Base-by-base conservation (phyloP, 2,113 vertebrate genomes). In the Antigone vipio region DNA sequence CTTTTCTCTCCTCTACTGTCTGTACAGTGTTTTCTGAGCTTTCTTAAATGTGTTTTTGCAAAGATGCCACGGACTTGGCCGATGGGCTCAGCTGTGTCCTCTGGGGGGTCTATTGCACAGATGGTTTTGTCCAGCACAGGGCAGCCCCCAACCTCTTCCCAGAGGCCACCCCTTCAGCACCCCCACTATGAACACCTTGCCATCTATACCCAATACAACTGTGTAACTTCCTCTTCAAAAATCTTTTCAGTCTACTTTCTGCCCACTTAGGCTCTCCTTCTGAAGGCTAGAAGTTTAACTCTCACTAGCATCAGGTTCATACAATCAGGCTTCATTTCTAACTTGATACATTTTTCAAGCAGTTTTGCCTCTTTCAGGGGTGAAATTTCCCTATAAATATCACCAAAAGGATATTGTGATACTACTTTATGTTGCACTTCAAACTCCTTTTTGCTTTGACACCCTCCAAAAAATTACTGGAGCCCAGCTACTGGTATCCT, bases 51-150 rank as follows among this genome's bases (percentile, higher is more conserved):
- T 11, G 3, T 52, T 66, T 83, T 77, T 3, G 0, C 56, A 47
- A 58, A 79, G 3, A 5, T 58, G 12, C 17, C 35, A 16, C 35
- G 21, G 17, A 45, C 27, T 32, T 63, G 49, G 35, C 23, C 52
- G 35, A 58, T 40, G 49, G 16, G 9, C 16, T 79, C 22, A 24
- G 26, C 27, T 44, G 22, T 56, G 15, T 13, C 32, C 9, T 64
- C 8, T 14, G 21, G 8, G 2, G 5, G 11, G 2, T n/a, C 34
- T 47, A 9, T 30, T 58, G n/a, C 24, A 50, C 1, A 2, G 45
- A 35, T 26, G 15, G 29, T 72, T 77, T 66, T 64, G 11, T 30
- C 23, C 1, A 3, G 38, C 11, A 19, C 6, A 64, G 12, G 11
- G 29, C 11, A 71, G 50, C 6, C 30, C 13, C 20, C 38, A 18